These are phyloP conservation scores for Chalcosyrphus nemorum DNA, from an alignment of 2,888 invertebrate species.

Conservation along the genomic window DNA sequence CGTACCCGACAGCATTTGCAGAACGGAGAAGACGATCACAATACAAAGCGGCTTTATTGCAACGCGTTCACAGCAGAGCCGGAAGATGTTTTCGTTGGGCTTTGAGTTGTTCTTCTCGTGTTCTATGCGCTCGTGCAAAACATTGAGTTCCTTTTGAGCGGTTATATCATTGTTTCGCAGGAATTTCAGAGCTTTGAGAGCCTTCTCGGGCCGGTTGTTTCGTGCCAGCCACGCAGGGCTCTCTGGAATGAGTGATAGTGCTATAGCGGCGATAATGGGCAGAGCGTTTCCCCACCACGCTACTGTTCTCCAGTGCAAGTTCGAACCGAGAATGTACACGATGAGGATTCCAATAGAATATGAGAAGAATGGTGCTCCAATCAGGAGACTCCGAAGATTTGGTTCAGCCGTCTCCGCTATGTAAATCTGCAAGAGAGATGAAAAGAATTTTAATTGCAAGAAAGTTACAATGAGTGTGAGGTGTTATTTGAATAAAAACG, in stretches of 20 bases:
- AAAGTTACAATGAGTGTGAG: too few relatives aligned
- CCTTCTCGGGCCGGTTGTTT: constrained; percentile 83
- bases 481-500: too few relatives aligned
- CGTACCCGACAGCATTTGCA: constrained; percentile 89
- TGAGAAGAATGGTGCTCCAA: constrained; percentile 88
- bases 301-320: constrained; percentile 87
- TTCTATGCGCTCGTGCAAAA: constrained; percentile 84
- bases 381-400: constrained; percentile 86
- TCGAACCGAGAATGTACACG: constrained; percentile 87
- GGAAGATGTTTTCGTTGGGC: constrained; percentile 83
- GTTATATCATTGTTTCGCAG: constrained; percentile 85
- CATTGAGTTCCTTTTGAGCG: constrained; percentile 85
- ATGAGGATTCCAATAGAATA: constrained; percentile 89
- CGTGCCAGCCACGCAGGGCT: constrained; percentile 89
- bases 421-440: constrained; percentile 85
- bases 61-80: constrained; percentile 84
- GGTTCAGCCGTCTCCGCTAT: constrained; percentile 90
- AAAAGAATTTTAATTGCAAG: too few relatives aligned
- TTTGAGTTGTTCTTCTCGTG: constrained; percentile 82
- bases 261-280: constrained; percentile 85
- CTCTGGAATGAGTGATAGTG: constrained; percentile 87
- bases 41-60: constrained; percentile 89
- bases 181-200: constrained; percentile 84
- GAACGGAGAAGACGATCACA: constrained; percentile 88
- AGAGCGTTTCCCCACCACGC: constrained; percentile 85